phyloP scores from a whole-genome alignment of 1,140 invertebrate genomes.

The Notospermus geniculatus region DNA sequence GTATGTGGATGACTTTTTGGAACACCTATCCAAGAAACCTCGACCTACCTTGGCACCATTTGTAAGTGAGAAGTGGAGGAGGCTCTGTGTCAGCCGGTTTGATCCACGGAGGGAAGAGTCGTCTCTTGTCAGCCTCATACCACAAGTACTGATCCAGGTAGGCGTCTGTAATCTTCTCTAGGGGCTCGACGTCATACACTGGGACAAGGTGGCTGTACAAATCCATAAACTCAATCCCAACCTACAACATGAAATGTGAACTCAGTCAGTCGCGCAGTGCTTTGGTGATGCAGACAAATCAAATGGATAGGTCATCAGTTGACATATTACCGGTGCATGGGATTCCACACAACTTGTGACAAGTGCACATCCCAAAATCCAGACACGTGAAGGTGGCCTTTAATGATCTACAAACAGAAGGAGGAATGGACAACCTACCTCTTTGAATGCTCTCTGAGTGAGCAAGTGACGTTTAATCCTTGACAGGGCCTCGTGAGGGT shows the following conservation, averaged over 20 bases:
- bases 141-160: slow-evolving; percentile 99
- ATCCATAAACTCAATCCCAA: slow-evolving; percentile 99
- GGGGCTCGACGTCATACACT: slow-evolving; percentile 97
- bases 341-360: too few relatives aligned
- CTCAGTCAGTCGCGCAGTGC: not conserved
- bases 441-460: slow-evolving; percentile 97
- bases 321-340: not conserved
- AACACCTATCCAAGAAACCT: too few relatives aligned
- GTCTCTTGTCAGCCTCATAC: slow-evolving; percentile 98
- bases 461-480: slow-evolving; percentile 98
- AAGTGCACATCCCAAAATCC: not conserved
- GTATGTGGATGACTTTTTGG: too few relatives aligned
- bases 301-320: not conserved
- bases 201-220: slow-evolving; percentile 98
- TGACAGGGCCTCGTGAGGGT: slow-evolving; percentile 98
- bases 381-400: not conserved
- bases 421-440: too few relatives aligned
- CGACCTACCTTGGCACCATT: slow-evolving; percentile 94
- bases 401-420: too few relatives aligned
- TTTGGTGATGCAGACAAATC: not conserved
- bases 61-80: slow-evolving; percentile 94
- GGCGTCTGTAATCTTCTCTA: slow-evolving; percentile 99
- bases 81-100: slow-evolving; percentile 99
- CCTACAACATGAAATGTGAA: too few relatives aligned
- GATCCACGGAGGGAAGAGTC: slow-evolving; percentile 97